Base-by-base conservation (phyloP, 1,140 invertebrate genomes). In the Melanaphis sacchari region DNA sequence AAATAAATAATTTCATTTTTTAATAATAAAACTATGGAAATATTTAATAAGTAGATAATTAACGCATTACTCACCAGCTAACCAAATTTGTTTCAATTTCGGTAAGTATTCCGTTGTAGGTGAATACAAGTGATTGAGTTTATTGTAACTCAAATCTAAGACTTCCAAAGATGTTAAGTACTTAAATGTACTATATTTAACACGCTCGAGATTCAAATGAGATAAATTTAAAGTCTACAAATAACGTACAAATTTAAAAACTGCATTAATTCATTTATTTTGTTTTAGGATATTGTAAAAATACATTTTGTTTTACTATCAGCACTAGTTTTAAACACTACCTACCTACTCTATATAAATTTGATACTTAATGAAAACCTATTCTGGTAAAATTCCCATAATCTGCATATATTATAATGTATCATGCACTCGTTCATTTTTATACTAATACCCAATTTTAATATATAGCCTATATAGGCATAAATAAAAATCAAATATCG, bases 141-240 rank as follows among this genome's bases (percentile, higher is more conserved):
- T 91, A 41, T 94, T 94, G 52, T 94, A 43, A 43, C 94, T 82
- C 46, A 94, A 76, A 93, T 94, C 94, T 21, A 94, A 85, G 15
- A 93, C 82, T n/a, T 93, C 46, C 82, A 94, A 93, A 7, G 41
- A 54, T 18, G 38, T 43, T 81, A 94, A 85, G n/a, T 93, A 22
- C 26, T 43, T 90, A 41, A 94, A 94, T 9, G 46, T 85, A 43
- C 54, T 59, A 1, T 40, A n/a, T 49, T 94, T 91, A 24, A 94
- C 31, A 7, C 36, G 84, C 89, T 93, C 94, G 38, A 94, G 46
- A 9, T 84, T 81, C 31, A 93, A 90, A 41, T 91, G 41, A 26
- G 94, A 88, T 41, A 94, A 87, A 93, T 94, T 94, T 82, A 94
- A 76, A 24, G 84, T 66, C 94, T 94, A 76, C 15, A 76, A 76